A percentile compares a stretch with the other conserved stretches of the same genome.
phyloP scores from a whole-genome alignment of 2,888 invertebrate species.

The Chalcis sispes region DNA sequence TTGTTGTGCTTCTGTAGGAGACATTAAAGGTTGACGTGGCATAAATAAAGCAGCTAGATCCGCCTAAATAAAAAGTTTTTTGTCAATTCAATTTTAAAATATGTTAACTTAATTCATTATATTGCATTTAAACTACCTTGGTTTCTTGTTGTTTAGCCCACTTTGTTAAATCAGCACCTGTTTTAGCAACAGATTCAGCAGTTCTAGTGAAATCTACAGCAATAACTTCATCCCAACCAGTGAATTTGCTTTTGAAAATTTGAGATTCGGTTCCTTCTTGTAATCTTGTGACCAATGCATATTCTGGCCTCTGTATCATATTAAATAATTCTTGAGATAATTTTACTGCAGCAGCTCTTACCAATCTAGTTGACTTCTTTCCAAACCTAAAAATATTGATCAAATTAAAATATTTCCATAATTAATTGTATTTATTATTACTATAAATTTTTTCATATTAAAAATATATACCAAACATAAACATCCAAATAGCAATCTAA shows the following conservation, averaged over 20 bases:
- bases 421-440: neutral
- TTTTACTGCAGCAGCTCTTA: slow-evolving; percentile 96
- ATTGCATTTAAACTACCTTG: slow-evolving; percentile 77
- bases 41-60: slow-evolving; percentile 97
- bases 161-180: slow-evolving; percentile 95
- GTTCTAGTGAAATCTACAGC: slow-evolving; percentile 99
- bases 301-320: slow-evolving; percentile 93
- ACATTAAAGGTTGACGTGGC: slow-evolving; percentile 94
- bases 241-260: slow-evolving; percentile 97
- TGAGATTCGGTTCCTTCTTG: slow-evolving; percentile 95
- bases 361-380: slow-evolving; percentile 95
- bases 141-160: slow-evolving; percentile 95
- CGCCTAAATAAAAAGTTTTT: slow-evolving; percentile 78
- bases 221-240: slow-evolving; percentile 99
- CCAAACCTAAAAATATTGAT: slow-evolving; percentile 85
- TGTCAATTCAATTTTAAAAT: neutral
- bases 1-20: slow-evolving; percentile 88
- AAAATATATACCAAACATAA: slow-evolving; percentile 89
- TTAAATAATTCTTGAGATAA: slow-evolving; percentile 96
- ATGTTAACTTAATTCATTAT: neutral
- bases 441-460: slow-evolving; percentile 1
- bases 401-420: slow-evolving; percentile 16
- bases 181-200: slow-evolving; percentile 96
- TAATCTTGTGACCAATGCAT: slow-evolving; percentile 91
- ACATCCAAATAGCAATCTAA: slow-evolving; percentile 95